A percentile compares a stretch with the other conserved stretches of the same genome.
These are phyloP conservation scores for Diaperis boleti DNA, from an alignment of 2,888 invertebrate genomes.

Conservation along the genomic window DNA sequence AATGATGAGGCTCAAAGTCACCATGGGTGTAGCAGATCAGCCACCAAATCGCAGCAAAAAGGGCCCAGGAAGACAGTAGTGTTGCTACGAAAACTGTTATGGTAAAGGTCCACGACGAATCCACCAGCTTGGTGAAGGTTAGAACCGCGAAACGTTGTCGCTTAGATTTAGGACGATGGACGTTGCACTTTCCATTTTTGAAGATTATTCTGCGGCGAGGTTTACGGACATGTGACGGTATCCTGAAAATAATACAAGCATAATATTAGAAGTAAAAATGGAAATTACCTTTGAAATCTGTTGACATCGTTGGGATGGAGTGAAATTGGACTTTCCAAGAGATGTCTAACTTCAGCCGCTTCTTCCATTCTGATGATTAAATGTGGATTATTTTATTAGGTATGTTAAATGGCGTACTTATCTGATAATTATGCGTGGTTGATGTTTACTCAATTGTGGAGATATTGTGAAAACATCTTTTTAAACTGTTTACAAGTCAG, in stretches of 20 bases:
- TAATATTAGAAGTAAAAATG: neutral
- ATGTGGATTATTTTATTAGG: neutral
- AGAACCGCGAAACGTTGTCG: constrained; percentile 66
- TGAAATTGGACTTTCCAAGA: neutral
- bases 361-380: neutral
- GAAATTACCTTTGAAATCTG: neutral
- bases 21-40: constrained; percentile 87
- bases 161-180: constrained; percentile 60
- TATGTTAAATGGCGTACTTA: neutral
- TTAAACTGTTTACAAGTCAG: too few relatives aligned
- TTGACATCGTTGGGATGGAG: neutral
- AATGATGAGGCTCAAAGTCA: constrained; percentile 78
- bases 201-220: constrained; percentile 45
- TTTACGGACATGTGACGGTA: neutral
- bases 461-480: too few relatives aligned
- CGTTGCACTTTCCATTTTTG: constrained; percentile 53
- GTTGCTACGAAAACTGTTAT: constrained; percentile 85
- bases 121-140: constrained; percentile 50
- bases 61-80: constrained; percentile 87
- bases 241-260: neutral
- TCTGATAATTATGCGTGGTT: neutral
- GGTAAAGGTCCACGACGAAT: constrained; percentile 52
- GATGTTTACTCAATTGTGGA: too few relatives aligned
- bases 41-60: constrained; percentile 91
- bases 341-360: neutral